phyloP scores from a whole-genome alignment of 2,888 invertebrate species.

The Cephalotes varians region DNA sequence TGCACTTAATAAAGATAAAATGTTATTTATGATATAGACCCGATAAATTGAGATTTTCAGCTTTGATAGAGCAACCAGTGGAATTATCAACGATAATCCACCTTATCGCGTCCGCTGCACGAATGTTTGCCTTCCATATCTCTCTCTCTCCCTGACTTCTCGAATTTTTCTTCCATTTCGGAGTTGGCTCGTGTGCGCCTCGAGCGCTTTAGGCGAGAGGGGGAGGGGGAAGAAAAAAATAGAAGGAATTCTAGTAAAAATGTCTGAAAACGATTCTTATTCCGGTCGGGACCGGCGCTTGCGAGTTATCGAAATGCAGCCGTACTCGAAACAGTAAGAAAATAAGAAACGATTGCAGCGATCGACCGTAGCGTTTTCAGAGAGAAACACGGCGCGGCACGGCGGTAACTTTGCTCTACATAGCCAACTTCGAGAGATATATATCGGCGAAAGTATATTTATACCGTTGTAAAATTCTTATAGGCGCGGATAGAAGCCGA shows the following conservation, averaged over 20 bases:
- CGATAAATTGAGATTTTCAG: constrained; percentile 53
- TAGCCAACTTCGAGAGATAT: constrained; percentile 28
- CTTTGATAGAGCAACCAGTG: constrained; percentile 27
- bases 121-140: constrained; percentile 58
- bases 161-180: constrained; percentile 62
- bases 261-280: constrained; percentile 61
- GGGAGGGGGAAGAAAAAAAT: neutral
- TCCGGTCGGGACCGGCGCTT: constrained; percentile 35
- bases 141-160: constrained; percentile 46
- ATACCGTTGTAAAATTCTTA: constrained; percentile 60
- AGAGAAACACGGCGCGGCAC: constrained; percentile 35
- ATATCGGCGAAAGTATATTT: constrained; percentile 56
- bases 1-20: neutral
- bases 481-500: constrained; percentile 48
- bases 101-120: constrained; percentile 45
- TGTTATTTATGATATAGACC: constrained; percentile 12
- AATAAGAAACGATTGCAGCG: constrained; percentile 57
- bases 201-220: constrained; percentile 27
- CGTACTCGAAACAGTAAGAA: constrained; percentile 51
- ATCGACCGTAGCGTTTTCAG: constrained; percentile 45
- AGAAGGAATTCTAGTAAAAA: constrained; percentile 53
- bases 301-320: constrained; percentile 53
- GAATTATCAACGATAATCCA: constrained; percentile 53
- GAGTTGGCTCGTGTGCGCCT: constrained; percentile 31
- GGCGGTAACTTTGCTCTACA: constrained; percentile 54